Conservation (phyloP, 2,888 invertebrate species). For the Spilarctia lutea region DNA sequence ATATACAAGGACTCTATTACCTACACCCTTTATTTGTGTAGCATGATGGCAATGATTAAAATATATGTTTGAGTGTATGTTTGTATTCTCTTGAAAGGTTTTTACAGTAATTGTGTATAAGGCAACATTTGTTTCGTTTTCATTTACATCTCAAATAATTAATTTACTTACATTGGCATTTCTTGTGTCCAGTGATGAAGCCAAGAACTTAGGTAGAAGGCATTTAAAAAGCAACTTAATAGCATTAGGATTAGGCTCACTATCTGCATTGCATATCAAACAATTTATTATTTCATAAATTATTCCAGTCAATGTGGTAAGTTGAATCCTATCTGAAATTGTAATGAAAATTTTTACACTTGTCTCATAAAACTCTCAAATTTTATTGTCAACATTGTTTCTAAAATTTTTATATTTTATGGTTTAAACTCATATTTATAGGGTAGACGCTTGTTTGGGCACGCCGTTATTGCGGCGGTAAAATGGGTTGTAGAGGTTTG, state of each 20-base stretch:
- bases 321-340: constrained; percentile 73
- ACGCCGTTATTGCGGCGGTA: too few relatives aligned
- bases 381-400: background rate
- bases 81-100: background rate
- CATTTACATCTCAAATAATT: background rate
- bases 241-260: constrained; percentile 63
- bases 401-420: background rate
- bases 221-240: constrained; percentile 75
- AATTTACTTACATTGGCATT: constrained; percentile 70
- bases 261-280: constrained; percentile 61
- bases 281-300: constrained; percentile 77
- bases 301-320: constrained; percentile 64
- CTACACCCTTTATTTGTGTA: too few relatives aligned
- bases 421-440: too few relatives aligned
- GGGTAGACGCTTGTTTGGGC: background rate
- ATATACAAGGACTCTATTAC: too few relatives aligned
- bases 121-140: background rate
- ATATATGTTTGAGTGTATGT: too few relatives aligned
- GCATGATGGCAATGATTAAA: too few relatives aligned
- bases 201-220: constrained; percentile 74
- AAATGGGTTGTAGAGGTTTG: too few relatives aligned
- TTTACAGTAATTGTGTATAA: background rate
- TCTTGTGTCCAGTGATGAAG: constrained; percentile 67
- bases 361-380: background rate
- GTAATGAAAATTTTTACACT: background rate